Evolutionary conservation across 1,140 invertebrate species (phyloP), one percentile per base, ranked within the genome.

Genomic region (Drosophila ercepeae): DNA sequence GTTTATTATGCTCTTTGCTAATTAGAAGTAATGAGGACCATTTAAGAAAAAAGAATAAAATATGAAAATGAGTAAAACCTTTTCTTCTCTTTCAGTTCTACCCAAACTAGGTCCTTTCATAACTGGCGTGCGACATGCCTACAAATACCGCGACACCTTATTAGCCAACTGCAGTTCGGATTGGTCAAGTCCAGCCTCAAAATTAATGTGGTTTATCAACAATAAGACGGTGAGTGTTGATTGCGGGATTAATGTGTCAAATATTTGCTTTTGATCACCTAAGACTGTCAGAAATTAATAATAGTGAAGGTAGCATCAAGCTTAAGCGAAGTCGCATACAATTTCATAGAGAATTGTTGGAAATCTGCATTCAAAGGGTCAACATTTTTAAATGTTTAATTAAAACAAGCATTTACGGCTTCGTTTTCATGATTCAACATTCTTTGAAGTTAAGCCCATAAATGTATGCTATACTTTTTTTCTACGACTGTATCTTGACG

Each of bases 121-220:
- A 46, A 88, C 88, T 41, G 91, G 92, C 6, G 54, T 92, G 8
- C 58, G 69, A 46, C 84, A 74, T 29, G 75, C 83, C 4, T 92
- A 93, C 54, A 81, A 75, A 65, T 91, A 92, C 72, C 92, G 92
- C 27, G 92, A 93, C 51, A 84, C 70, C 25, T 65, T 93, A 13
- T 45, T 81, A 55, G 92, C 90, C 32, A 93, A 93, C 64, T 93
- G 92, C 78, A 91, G 91, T 34, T 92, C 92, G 0, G 89, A 90
- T 39, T 88, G 82, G 76, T 92, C 92, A 9, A 92, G 91, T 91
- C 93, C 93, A 3, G 89, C 91, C 16, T 91, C 93, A 29, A 91
- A 91, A 13, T 77, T 93, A 5, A 90, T 90, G 16, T 93, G 93
- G 93, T 92, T 91, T 54, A 92, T 93, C 55, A 93, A 93, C 82